Evolutionary conservation across 2,113 vertebrate species (phyloP), one percentile per base, ranked within the genome.

Genomic region (Triplophysa dalaica): DNA sequence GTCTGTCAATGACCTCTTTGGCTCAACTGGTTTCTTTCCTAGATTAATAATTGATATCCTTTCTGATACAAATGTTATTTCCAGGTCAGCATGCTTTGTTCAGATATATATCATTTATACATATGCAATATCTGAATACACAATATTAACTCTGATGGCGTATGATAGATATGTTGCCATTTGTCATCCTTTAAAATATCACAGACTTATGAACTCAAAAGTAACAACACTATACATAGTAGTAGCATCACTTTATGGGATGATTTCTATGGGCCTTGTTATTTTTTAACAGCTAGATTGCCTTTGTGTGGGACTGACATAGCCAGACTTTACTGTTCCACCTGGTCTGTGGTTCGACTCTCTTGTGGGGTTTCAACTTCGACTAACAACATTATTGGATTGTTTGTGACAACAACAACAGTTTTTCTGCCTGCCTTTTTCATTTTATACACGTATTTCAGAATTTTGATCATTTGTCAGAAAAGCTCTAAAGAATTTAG

Each of bases 1-100:
- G 0, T 90, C 82, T 29, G 64, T 93, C 7, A 89, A 90, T 66
- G 91, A 91, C 83, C 70, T 92, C 29, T 90, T 87, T 5, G 91
- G 91, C 43, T 90, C 91, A 3, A 77, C 87, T 68, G 89, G 77
- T 5, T 88, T 93, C 72, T 91, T 90, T n/a, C 86, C 88, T 10
- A 89, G 90, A 54, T 86, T 92, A 77, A 80, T 93, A 16, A 65
- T 29, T 70, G 85, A 86, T 66, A 86, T 91, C 48, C 38, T 90
- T 8, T 4, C 84, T 0, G 11, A 85, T 10, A 87, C 62, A 0
- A 17, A 85, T 52, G 80, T 87, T 0, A 14, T 86, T 0, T 4
- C 67, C 0, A 62, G 85, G 0, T 52, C 74, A 65, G 83, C 83
- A 68, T 90, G 89, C n/a, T 73, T 75, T 48, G 66, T 86, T 67